Conservation (phyloP, 1,140 invertebrate species). For the Pinna nobilis region DNA sequence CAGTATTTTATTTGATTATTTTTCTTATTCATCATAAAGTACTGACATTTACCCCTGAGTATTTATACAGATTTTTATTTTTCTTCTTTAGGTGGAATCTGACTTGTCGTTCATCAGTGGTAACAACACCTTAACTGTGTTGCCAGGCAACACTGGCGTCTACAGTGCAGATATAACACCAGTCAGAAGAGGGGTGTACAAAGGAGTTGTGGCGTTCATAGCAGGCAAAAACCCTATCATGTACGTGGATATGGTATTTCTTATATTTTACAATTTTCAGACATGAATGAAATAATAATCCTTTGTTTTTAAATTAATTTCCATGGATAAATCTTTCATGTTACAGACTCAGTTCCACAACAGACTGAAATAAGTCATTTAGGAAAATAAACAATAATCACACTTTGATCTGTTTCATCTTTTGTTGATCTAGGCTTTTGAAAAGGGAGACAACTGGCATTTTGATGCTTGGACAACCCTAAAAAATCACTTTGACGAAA, state of each 20-base stretch:
- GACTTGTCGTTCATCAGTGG: conserved; percentile 70
- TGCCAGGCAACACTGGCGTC: conserved; percentile 61
- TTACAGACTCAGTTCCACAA: too few relatives aligned
- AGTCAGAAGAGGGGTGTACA: conserved; percentile 64
- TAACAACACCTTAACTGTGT: conserved; percentile 60
- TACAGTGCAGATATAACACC: conserved; percentile 67
- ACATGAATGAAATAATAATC: too few relatives aligned
- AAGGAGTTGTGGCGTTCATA: conserved; percentile 70
- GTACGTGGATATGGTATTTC: conserved; percentile 65
- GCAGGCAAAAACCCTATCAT: conserved; percentile 65
- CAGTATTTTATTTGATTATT: too few relatives aligned
- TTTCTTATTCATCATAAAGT: too few relatives aligned
- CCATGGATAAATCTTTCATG: too few relatives aligned
- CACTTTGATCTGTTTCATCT: too few relatives aligned
- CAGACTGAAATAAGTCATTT: too few relatives aligned
- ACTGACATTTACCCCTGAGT: not conserved
- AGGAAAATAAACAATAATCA: too few relatives aligned
- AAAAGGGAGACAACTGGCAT: not conserved
- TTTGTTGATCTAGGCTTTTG: not conserved
- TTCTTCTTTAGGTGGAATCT: conserved; percentile 65
- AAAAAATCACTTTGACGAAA: too few relatives aligned
- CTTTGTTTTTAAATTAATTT: too few relatives aligned
- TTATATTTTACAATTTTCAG: too few relatives aligned
- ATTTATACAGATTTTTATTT: not conserved
- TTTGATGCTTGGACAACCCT: too few relatives aligned